Percentiles rank a stretch among this genome's conserved stretches.
These are phyloP conservation scores for Microctonus hyperodae DNA, from an alignment of 2,888 invertebrate genomes.

Conservation along the genomic window DNA sequence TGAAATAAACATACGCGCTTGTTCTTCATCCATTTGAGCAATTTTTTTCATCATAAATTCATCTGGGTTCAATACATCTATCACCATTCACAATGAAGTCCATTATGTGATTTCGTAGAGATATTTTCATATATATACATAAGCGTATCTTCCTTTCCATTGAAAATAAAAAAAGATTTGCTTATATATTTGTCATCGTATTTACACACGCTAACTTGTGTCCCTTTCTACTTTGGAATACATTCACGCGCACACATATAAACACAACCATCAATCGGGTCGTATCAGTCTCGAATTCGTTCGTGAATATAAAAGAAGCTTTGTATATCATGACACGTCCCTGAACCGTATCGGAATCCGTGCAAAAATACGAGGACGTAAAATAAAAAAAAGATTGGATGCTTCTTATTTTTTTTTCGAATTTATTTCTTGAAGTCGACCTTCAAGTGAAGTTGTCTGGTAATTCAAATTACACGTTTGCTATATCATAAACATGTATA, in stretches of 20 bases:
- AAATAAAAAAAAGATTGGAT: background rate
- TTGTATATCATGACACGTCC: conserved; percentile 26
- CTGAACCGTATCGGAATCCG: conserved; percentile 27
- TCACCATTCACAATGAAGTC: conserved; percentile 45
- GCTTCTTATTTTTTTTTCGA: background rate
- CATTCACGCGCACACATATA: background rate
- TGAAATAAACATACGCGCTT: conserved; percentile 1
- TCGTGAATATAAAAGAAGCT: conserved; percentile 18
- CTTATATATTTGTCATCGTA: conserved; percentile 37
- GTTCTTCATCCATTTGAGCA: background rate
- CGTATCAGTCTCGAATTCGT: conserved; percentile 4
- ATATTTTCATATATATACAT: no score
- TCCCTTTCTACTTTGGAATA: conserved; percentile 8
- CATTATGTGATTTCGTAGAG: no score
- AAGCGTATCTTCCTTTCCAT: conserved; percentile 25
- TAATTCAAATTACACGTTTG: background rate
- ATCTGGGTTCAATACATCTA: conserved; percentile 29
- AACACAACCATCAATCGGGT: background rate
- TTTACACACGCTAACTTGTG: conserved; percentile 23
- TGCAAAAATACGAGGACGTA: conserved; percentile 12
- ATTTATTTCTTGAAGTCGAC: conserved; percentile 17
- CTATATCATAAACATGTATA: conserved; percentile 6
- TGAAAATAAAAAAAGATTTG: conserved; percentile 27
- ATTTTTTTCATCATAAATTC: conserved; percentile 5
- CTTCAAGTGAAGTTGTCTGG: conserved; percentile 12